Conservation (phyloP, 1,140 invertebrate genomes). For the Drosophila subpulchrella region DNA sequence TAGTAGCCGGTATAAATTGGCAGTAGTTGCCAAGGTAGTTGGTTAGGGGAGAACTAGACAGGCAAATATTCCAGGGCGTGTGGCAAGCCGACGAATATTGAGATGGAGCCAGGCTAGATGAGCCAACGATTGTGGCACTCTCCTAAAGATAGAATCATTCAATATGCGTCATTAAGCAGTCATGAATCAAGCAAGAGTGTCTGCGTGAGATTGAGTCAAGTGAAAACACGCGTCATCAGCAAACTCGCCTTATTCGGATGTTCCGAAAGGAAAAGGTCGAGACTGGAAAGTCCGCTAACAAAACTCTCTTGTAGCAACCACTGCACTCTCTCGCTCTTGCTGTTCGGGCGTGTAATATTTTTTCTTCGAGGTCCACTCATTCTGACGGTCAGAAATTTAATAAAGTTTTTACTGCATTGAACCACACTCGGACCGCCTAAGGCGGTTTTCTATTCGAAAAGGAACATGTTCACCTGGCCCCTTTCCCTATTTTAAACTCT, state of each 20-base stretch:
- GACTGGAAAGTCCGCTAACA: slow-evolving; percentile 27
- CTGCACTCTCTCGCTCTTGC: slow-evolving; percentile 31
- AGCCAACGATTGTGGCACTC: slow-evolving; percentile 12
- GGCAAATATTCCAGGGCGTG: slow-evolving; percentile 41
- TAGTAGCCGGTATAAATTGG: slow-evolving; percentile 47
- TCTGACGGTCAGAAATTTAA: slow-evolving; percentile 58
- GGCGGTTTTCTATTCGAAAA: slow-evolving; percentile 11
- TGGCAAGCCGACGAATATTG: not conserved
- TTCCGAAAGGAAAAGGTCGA: not conserved
- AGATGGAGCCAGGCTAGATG: slow-evolving; percentile 6
- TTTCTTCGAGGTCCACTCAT: slow-evolving; percentile 53
- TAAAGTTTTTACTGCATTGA: slow-evolving; percentile 40
- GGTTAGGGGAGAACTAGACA: slow-evolving; percentile 10
- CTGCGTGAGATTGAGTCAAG: slow-evolving; percentile 28
- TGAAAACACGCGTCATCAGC: slow-evolving; percentile 33
- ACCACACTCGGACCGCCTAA: slow-evolving; percentile 36
- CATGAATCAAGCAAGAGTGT: slow-evolving; percentile 47
- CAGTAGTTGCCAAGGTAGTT: slow-evolving; percentile 6
- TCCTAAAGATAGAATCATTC: slow-evolving; percentile 18
- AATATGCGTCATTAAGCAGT: slow-evolving; percentile 48
- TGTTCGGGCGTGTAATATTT: slow-evolving; percentile 60
- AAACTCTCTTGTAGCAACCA: slow-evolving; percentile 53
- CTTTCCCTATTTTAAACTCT: slow-evolving; percentile 40
- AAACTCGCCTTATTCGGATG: slow-evolving; percentile 25
- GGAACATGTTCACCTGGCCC: slow-evolving; percentile 2